Evolutionary conservation across 1,140 invertebrate species (phyloP).

Genomic region (Drosophila nannoptera): DNA sequence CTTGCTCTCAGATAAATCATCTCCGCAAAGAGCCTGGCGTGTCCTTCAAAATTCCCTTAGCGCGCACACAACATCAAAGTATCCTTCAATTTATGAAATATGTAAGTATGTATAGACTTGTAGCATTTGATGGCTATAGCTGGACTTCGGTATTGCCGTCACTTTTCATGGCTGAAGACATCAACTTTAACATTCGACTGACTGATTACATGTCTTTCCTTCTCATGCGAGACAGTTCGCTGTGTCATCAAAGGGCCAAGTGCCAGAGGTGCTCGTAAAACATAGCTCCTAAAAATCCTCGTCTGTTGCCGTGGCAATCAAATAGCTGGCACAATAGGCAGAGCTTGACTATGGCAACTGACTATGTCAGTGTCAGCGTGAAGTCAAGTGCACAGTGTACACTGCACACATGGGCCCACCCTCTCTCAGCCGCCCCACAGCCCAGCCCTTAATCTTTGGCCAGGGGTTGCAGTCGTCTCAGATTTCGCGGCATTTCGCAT

Average conservation of each 20-base stretch:
- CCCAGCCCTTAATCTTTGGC: constrained; percentile 1
- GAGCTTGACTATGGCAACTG: constrained; percentile 26
- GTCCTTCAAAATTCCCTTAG: constrained; percentile 58
- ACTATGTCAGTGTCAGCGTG: constrained; percentile 41
- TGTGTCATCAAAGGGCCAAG: constrained; percentile 30
- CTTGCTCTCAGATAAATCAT: constrained; percentile 62
- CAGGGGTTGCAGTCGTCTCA: constrained; percentile 32
- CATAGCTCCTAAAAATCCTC: constrained; percentile 23
- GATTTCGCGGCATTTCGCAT: constrained; percentile 46
- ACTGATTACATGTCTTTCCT: constrained; percentile 47
- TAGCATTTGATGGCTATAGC: constrained; percentile 12
- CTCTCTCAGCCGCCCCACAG: background rate
- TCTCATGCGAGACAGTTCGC: constrained; percentile 6
- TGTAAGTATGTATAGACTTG: constrained; percentile 22
- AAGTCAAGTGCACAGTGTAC: constrained; percentile 39
- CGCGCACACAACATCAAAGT: constrained; percentile 39
- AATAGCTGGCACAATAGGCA: constrained; percentile 40
- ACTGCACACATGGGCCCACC: constrained; percentile 5
- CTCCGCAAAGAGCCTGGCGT: constrained; percentile 36
- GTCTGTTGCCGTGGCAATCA: constrained; percentile 42
- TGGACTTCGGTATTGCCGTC: constrained; percentile 37
- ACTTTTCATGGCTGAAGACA: constrained; percentile 47
- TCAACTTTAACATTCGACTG: constrained; percentile 41
- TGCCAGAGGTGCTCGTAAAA: constrained; percentile 38
- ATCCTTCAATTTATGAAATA: constrained; percentile 13